Base-by-base conservation (phyloP, 1,140 invertebrate genomes). In the Drosophila ogumai region DNA sequence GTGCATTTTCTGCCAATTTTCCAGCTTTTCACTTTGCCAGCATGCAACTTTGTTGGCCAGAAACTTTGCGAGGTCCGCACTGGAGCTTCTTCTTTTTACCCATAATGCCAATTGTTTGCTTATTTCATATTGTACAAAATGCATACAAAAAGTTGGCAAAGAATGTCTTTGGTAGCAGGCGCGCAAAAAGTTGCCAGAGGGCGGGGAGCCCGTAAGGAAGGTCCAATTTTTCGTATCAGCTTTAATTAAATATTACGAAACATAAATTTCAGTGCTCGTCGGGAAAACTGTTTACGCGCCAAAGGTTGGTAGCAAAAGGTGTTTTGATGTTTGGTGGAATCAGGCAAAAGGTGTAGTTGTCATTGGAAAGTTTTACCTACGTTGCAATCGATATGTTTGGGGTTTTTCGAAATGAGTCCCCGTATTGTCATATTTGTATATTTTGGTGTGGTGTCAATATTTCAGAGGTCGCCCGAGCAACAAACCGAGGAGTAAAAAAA, bases 91-190 rank as follows among this genome's bases (percentile, higher is more conserved):
- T 63, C 57, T 65, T 63, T 46, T 38, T 25, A 19, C 47, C 78
- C 57, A 72, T 79, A 79, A 67, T 68, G 63, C 82, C 82, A 79
- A 86, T 86, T 86, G 82, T 86, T 86, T 81, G 82, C 82, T 78
- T 69, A 85, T 80, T 84, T 85, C 65, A 80, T 67, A 71, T 65
- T 73, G 81, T 68, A 74, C 60, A 80, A 77, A 82, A 77, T 82
- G 79, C 79, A 76, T 31, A 64, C 41, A 69, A 74, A 82, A 75
- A 78, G 66, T 63, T 66, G 73, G 65, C 64, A 61, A 58, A 81
- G 72, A 86, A 72, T 86, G 82, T 81, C 74, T 86, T 82, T 86
- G 69, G 67, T 61, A 72, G 69, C 73, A 32, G 63, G 57, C 82
- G 78, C 82, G 69, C 75, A 86, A 79, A 86, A 67, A 86, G 78